These are phyloP conservation scores for Pogoniulus pusillus DNA, from an alignment of 2,797 vertebrate genomes.

Conservation along the genomic window DNA sequence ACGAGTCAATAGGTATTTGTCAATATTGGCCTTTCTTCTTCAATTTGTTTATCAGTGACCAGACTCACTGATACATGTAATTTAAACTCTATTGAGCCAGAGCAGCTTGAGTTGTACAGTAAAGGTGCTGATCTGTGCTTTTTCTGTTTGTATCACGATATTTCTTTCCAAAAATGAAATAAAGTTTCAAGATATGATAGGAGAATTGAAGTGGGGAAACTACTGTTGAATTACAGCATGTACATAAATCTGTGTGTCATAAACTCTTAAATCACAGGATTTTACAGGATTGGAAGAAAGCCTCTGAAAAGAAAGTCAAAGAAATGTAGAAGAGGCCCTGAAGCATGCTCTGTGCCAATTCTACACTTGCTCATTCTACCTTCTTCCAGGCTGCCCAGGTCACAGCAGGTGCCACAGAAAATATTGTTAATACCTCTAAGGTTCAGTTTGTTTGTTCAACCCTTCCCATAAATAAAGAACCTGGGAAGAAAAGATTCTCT, in stretches of 20 bases:
- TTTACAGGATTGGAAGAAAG: background rate
- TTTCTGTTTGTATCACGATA: background rate
- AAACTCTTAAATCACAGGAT: background rate
- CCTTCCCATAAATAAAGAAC: background rate
- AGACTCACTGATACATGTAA: fast-evolving
- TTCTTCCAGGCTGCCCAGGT: background rate
- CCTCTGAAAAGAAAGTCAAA: background rate
- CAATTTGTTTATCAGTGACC: background rate
- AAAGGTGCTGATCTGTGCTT: fast-evolving
- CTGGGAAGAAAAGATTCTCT: background rate
- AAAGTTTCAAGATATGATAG: background rate
- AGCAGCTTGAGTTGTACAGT: background rate
- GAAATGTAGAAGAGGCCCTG: background rate
- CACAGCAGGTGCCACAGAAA: background rate
- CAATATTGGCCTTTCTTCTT: background rate
- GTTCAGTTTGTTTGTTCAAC: background rate
- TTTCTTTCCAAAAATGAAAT: background rate
- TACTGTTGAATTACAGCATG: background rate
- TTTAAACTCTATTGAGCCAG: fast-evolving
- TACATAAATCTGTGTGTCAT: background rate
- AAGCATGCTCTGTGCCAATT: background rate
- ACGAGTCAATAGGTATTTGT: constrained; percentile 72
- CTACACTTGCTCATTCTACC: background rate
- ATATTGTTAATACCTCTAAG: background rate
- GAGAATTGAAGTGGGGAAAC: background rate